Percentiles rank a stretch among this genome's conserved stretches.
Conservation (phyloP, 2,888 invertebrate genomes). For the Xestia ashworthii region DNA sequence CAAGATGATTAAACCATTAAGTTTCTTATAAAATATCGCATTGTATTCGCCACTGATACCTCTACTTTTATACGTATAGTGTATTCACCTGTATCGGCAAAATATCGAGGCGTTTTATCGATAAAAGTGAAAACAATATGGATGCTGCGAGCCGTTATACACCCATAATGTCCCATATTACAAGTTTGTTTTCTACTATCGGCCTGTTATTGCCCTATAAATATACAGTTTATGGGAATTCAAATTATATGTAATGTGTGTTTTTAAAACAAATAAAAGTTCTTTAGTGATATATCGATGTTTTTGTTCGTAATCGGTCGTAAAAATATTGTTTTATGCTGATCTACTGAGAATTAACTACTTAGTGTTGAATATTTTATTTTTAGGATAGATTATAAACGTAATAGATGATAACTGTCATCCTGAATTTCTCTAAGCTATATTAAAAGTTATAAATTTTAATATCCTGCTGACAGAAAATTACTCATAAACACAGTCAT, state of each 20-base stretch:
- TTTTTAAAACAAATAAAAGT: slow-evolving; percentile 52
- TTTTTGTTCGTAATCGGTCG: slow-evolving; percentile 39
- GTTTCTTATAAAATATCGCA: slow-evolving; percentile 80
- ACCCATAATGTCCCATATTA: slow-evolving; percentile 60
- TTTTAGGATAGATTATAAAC: slow-evolving; percentile 8
- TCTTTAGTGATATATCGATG: slow-evolving; percentile 37
- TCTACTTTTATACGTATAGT: slow-evolving; percentile 74
- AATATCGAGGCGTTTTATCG: slow-evolving; percentile 82
- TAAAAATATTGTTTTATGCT: slow-evolving; percentile 57
- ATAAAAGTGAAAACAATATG: slow-evolving; percentile 82
- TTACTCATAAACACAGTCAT: slow-evolving; percentile 12
- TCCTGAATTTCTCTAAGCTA: slow-evolving; percentile 3
- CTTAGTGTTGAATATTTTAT: slow-evolving; percentile 18
- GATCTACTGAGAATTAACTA: slow-evolving; percentile 33
- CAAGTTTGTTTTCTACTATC: slow-evolving; percentile 58
- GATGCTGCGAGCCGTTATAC: slow-evolving; percentile 64
- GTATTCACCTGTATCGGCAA: slow-evolving; percentile 78
- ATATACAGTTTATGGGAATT: slow-evolving; percentile 61
- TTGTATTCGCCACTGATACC: slow-evolving; percentile 80
- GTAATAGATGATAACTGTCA: slow-evolving; percentile 15
- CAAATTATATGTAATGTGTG: slow-evolving; percentile 51
- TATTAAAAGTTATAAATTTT: slow-evolving; percentile 15
- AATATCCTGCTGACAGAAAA: slow-evolving; percentile 13
- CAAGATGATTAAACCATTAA: slow-evolving; percentile 84
- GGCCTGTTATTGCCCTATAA: slow-evolving; percentile 67